phyloP scores from a whole-genome alignment of 2,888 invertebrate species.

The Petrophora chlorosata region DNA sequence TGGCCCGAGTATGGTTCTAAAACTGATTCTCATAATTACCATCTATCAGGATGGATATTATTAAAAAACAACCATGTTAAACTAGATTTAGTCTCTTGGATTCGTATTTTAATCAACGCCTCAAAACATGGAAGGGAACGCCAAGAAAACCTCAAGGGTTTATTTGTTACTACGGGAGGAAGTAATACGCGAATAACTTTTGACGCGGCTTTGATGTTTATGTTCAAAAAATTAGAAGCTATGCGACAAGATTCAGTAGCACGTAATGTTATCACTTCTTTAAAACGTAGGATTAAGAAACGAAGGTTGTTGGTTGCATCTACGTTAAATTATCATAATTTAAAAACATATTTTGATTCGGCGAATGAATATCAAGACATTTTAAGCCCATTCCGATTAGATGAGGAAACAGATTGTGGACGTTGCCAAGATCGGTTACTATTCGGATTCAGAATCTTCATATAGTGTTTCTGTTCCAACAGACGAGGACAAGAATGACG shows the following conservation, averaged over 20 bases:
- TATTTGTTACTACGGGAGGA: no score
- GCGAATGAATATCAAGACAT: not conserved
- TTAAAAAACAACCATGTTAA: no score
- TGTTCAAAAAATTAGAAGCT: not conserved
- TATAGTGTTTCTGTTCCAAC: conserved; percentile 15
- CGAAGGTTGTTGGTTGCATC: not conserved
- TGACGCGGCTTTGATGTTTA: not conserved
- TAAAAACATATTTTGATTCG: not conserved
- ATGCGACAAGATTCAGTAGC: not conserved
- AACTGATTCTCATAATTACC: no score
- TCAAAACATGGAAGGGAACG: no score
- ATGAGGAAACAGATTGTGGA: not conserved
- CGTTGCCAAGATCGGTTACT: not conserved
- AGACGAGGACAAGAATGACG: not conserved
- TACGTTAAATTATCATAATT: not conserved
- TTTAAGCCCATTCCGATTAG: no score
- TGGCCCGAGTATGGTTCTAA: no score
- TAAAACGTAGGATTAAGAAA: not conserved
- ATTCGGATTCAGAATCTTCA: not conserved
- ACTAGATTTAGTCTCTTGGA: no score
- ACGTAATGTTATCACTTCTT: not conserved
- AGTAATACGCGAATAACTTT: not conserved
- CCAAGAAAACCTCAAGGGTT: no score
- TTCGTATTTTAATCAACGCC: no score
- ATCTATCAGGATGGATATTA: no score